These are phyloP conservation scores for Nomada lathburiana DNA, from an alignment of 2,888 invertebrate genomes.

Conservation along the genomic window DNA sequence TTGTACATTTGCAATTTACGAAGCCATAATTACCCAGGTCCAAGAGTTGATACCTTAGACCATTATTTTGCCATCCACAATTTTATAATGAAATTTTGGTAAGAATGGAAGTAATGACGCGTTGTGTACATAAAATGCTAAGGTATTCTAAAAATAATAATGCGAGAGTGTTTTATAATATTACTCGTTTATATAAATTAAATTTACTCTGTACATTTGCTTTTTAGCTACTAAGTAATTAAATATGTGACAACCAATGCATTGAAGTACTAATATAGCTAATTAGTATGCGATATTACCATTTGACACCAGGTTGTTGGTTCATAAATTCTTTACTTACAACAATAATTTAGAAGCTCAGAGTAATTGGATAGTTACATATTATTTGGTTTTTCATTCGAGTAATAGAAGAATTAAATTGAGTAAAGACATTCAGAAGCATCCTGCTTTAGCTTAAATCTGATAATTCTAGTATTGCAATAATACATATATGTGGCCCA, in stretches of 20 bases:
- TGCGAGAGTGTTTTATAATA: constrained; percentile 58
- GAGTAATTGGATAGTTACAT: constrained; percentile 15
- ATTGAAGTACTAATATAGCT: constrained; percentile 38
- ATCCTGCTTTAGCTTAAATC: not conserved
- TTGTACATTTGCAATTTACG: constrained; percentile 54
- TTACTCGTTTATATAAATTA: constrained; percentile 46
- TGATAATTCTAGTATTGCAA: constrained; percentile 6
- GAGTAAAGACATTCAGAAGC: not conserved
- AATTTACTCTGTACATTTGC: constrained; percentile 53
- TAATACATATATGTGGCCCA: constrained; percentile 25
- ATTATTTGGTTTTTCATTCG: constrained; percentile 22
- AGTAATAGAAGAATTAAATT: not conserved
- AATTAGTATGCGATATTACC: constrained; percentile 37
- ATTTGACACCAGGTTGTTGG: constrained; percentile 12
- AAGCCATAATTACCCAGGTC: constrained; percentile 25
- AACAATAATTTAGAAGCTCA: constrained; percentile 23
- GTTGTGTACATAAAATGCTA: constrained; percentile 51
- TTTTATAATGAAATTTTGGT: constrained; percentile 25
- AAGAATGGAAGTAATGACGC: constrained; percentile 25
- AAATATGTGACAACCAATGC: constrained; percentile 29
- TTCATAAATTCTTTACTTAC: constrained; percentile 33
- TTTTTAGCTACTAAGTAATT: constrained; percentile 57
- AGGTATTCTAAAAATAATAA: constrained; percentile 46
- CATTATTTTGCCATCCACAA: constrained; percentile 36
- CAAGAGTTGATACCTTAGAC: constrained; percentile 35